These are phyloP conservation scores for Polyommatus icarus DNA, from an alignment of 2,888 invertebrate species.

Conservation along the genomic window DNA sequence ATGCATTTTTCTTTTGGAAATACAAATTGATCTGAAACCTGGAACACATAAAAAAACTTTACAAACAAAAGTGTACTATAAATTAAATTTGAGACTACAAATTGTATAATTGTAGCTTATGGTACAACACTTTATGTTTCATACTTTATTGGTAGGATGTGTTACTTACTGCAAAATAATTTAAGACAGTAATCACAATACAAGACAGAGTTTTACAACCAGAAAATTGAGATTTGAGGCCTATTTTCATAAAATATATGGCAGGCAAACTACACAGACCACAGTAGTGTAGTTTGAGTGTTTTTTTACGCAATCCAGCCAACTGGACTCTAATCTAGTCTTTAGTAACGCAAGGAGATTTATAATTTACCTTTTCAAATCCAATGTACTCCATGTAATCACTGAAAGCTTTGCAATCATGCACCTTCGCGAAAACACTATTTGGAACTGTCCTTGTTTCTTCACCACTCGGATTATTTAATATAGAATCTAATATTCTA, in stretches of 20 bases:
- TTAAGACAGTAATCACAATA: too few species aligned
- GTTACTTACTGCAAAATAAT: too few species aligned
- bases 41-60: constrained; percentile 40
- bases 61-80: too few species aligned
- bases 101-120: background rate
- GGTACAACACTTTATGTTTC: background rate
- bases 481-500: constrained; percentile 56
- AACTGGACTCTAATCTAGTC: background rate
- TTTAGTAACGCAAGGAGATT: background rate
- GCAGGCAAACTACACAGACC: too few species aligned
- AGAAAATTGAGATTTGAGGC: too few species aligned
- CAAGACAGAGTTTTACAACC: too few species aligned
- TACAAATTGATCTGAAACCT: constrained; percentile 52
- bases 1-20: constrained; percentile 59
- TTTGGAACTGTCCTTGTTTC: constrained; percentile 57
- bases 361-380: constrained; percentile 57
- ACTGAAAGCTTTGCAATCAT: constrained; percentile 53
- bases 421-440: constrained; percentile 51
- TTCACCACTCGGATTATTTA: constrained; percentile 66
- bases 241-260: too few species aligned
- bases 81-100: background rate
- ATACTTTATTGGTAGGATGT: too few species aligned
- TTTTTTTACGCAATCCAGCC: background rate
- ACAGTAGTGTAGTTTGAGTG: too few species aligned
- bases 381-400: constrained; percentile 70